A percentile compares a stretch with the other conserved stretches of the same genome.
phyloP scores from a whole-genome alignment of 2,888 invertebrate genomes.

The Dasysyrphus albostriatus region DNA sequence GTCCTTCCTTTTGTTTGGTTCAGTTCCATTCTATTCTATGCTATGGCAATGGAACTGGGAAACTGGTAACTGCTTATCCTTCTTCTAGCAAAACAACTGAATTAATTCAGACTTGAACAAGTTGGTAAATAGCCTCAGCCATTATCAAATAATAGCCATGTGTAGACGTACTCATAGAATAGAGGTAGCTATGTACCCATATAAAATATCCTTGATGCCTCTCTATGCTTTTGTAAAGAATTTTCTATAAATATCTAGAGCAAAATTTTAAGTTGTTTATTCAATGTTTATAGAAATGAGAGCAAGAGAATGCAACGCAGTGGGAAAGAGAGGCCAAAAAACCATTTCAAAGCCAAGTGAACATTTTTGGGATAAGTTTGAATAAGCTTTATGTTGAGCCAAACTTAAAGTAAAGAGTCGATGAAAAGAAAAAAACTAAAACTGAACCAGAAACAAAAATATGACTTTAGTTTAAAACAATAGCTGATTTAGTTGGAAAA shows the following conservation, averaged over 20 bases:
- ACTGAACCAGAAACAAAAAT: constrained; percentile 20
- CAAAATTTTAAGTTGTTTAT: constrained; percentile 38
- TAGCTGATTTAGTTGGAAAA: constrained; percentile 4
- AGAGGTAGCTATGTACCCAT: not conserved
- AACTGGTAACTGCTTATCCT: constrained; percentile 25
- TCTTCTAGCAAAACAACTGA: constrained; percentile 52
- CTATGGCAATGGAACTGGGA: constrained; percentile 10
- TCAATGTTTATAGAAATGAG: constrained; percentile 20
- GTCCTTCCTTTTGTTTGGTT: constrained; percentile 20
- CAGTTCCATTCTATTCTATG: constrained; percentile 22
- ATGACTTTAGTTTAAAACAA: constrained; percentile 16
- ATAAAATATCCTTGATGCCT: constrained; percentile 28
- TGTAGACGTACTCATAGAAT: constrained; percentile 4
- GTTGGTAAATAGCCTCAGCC: constrained; percentile 63
- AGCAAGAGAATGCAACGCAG: not conserved
- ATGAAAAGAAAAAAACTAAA: not conserved
- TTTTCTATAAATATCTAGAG: constrained; percentile 27
- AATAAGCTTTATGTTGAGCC: not conserved
- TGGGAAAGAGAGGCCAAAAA: not conserved
- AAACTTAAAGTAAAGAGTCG: constrained; percentile 24
- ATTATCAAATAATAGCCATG: constrained; percentile 54
- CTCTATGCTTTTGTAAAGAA: constrained; percentile 14
- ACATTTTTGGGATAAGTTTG: constrained; percentile 24
- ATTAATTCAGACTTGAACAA: constrained; percentile 63
- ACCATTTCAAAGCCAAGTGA: constrained; percentile 3